Percentiles rank a stretch among this genome's conserved stretches.
Evolutionary conservation across 1,140 invertebrate species (phyloP).

Genomic region (Zaprionus nigranus): DNA sequence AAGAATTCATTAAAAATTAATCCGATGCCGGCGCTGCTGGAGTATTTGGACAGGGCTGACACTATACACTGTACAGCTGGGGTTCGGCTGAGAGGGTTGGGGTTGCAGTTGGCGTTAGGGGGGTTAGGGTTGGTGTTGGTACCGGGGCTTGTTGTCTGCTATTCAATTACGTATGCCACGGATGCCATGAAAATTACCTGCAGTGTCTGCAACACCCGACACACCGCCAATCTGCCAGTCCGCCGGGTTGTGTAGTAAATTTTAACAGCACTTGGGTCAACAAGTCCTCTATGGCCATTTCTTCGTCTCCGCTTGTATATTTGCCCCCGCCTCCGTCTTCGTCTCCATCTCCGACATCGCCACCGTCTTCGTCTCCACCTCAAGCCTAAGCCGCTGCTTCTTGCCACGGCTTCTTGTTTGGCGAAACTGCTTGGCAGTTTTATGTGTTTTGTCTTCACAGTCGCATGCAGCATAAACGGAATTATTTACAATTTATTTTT

Average conservation of each 20-base stretch:
- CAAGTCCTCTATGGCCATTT: slow-evolving; percentile 46
- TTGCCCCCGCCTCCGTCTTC: too few species aligned
- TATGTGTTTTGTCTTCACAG: slow-evolving; percentile 77
- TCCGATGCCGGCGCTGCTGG: slow-evolving; percentile 64
- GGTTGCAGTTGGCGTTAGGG: neutral
- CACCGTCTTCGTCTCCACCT: neutral
- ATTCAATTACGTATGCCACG: slow-evolving; percentile 81
- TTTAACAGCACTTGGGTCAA: slow-evolving; percentile 74
- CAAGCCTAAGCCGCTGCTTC: neutral
- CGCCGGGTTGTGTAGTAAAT: slow-evolving; percentile 57
- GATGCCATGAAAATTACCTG: slow-evolving; percentile 80
- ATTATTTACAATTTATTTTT: slow-evolving; percentile 81
- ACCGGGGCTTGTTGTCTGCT: slow-evolving; percentile 64
- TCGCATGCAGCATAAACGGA: slow-evolving; percentile 77
- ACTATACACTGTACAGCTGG: neutral
- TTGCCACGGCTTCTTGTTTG: neutral
- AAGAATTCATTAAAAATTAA: slow-evolving; percentile 82
- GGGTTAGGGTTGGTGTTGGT: neutral
- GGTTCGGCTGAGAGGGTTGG: neutral
- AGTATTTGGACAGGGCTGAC: slow-evolving; percentile 27
- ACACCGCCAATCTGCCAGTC: slow-evolving; percentile 16
- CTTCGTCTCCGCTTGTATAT: neutral
- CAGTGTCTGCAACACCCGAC: slow-evolving; percentile 46
- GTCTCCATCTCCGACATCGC: too few species aligned
- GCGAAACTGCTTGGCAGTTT: slow-evolving; percentile 70